Evolutionary conservation across 2,888 invertebrate species (phyloP), one percentile per base, ranked within the genome.

Genomic region (Cartodere bifasciata): DNA sequence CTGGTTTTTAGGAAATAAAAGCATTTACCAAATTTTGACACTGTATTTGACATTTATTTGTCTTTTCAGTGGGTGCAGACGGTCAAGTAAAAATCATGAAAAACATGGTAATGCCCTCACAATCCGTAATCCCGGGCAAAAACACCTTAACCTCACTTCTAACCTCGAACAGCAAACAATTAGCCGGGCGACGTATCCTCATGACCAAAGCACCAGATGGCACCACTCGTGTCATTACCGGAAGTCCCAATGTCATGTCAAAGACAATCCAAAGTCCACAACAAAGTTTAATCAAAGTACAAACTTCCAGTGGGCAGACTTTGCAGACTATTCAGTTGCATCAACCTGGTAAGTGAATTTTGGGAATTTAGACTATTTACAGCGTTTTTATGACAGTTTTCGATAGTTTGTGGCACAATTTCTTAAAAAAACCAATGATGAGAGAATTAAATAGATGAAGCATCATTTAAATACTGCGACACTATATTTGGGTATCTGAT

Each of bases 131-230:
- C 31, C 55, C 66, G 16, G 69, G 70, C 32, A 74, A 75, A 48
- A 72, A 75, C 29, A 72, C 75, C 7, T 58, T 80, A 16, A 78
- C 78, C 3, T 78, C 79, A 1, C 52, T 71, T 6, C 63, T 79
- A 28, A 74, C 76, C 7, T 63, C 65, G 13, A 60, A 59, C 59
- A 70, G 72, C 15, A 75, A 72, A 43, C 78, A 77, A 56, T 68
- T 77, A 14, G 68, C 77, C 23, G 75, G 73, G 28, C 62, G 75
- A 48, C 63, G 74, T 49, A 79, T 81, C 41, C 74, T 77, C 39
- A 80, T 81, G 80, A 77, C 80, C 0, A 81, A 81, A 61, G 73
- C 76, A 15, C 66, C 74, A 2, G 75, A 77, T 53, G 75, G 77
- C 31, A 69, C 73, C 13, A 71, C 75, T 13, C 60, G 74, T 46